These are phyloP conservation scores for Sebastes aleutianus DNA, from an alignment of 2,797 vertebrate species.

Conservation along the genomic window DNA sequence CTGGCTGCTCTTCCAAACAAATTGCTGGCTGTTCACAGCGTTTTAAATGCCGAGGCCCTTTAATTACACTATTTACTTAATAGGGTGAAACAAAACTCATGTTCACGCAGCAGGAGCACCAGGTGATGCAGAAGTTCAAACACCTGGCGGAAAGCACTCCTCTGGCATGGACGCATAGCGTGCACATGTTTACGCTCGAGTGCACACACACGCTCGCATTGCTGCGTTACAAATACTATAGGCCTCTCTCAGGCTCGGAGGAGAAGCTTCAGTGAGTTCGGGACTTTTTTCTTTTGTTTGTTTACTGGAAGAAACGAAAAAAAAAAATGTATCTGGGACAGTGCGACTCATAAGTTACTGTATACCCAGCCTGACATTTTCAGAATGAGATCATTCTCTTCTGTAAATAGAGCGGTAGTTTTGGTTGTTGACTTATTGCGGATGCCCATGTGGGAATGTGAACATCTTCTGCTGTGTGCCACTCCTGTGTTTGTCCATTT, in stretches of 20 bases:
- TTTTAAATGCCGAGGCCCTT: conserved; percentile 77
- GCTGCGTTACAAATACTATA: conserved; percentile 10
- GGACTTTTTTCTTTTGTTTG: conserved; percentile 37
- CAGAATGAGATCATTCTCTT: conserved; percentile 18
- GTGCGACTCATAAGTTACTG: conserved; percentile 16
- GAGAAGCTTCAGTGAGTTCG: conserved; percentile 20
- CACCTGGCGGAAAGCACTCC: conserved; percentile 71
- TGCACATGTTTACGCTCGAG: conserved; percentile 35
- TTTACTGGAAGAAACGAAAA: conserved; percentile 11
- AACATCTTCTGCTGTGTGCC: conserved; percentile 6
- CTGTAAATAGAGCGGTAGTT: conserved; percentile 45
- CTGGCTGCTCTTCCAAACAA: conserved; percentile 81
- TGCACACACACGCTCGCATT: conserved; percentile 39
- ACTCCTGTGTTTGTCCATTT: conserved; percentile 41
- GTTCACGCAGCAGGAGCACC: conserved; percentile 78
- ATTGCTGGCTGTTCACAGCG: conserved; percentile 81
- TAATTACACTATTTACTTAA: conserved; percentile 86
- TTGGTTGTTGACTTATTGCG: conserved; percentile 31
- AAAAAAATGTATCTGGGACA: conserved; percentile 17
- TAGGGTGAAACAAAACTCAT: conserved; percentile 80
- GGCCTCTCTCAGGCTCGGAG: conserved; percentile 5
- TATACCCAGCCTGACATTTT: conserved; percentile 28
- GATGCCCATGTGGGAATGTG: conserved; percentile 23
- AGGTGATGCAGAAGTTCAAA: conserved; percentile 81
- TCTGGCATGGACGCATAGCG: conserved; percentile 58